Conservation (phyloP, 1,140 invertebrate species). For the Magallana gigas region DNA sequence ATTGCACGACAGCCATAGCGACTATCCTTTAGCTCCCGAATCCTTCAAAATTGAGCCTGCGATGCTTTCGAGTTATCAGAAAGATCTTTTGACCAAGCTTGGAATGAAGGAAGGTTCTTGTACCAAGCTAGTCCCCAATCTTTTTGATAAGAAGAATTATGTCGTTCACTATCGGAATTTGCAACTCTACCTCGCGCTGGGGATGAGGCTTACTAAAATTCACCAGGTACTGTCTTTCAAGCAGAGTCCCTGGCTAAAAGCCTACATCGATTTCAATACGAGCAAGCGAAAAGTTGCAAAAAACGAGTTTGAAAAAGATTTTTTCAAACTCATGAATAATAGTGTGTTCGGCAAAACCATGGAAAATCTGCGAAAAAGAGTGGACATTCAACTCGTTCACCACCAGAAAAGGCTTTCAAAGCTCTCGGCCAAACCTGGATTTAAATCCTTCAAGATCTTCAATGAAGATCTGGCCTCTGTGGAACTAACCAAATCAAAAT, state of each 20-base stretch:
- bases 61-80: constrained; percentile 18
- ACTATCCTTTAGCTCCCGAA: constrained; percentile 80
- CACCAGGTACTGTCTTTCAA: constrained; percentile 51
- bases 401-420: constrained; percentile 41
- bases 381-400: constrained; percentile 66
- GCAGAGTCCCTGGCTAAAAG: constrained; percentile 51
- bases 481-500: constrained; percentile 39
- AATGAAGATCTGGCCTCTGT: constrained; percentile 59
- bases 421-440: constrained; percentile 73
- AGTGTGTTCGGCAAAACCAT: constrained; percentile 80
- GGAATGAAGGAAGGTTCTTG: neutral
- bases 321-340: constrained; percentile 79
- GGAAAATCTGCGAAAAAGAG: constrained; percentile 66
- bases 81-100: constrained; percentile 18
- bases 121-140: constrained; percentile 54
- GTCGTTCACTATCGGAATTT: constrained; percentile 59
- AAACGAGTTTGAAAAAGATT: constrained; percentile 78
- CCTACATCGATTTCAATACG: constrained; percentile 58
- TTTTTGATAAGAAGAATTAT: constrained; percentile 52
- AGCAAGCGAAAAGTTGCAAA: constrained; percentile 71
- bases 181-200: constrained; percentile 50
- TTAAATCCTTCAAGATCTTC: constrained; percentile 71
- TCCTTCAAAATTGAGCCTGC: constrained; percentile 37
- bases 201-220: constrained; percentile 52
- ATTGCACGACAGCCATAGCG: constrained; percentile 81